These are phyloP conservation scores for Falco columbarius DNA, from an alignment of 2,797 vertebrate species.

Conservation along the genomic window DNA sequence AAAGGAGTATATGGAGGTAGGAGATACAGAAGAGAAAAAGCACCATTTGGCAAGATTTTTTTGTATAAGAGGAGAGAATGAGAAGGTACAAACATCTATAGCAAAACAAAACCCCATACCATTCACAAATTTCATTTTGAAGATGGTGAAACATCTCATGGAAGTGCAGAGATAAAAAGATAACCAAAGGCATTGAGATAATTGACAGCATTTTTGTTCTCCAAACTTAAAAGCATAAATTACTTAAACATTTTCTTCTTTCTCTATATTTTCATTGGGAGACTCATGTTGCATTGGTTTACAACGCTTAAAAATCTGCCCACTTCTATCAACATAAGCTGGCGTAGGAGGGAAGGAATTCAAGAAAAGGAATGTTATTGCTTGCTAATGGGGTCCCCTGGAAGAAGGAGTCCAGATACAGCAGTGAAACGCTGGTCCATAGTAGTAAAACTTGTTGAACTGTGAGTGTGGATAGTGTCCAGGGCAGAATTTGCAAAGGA, in stretches of 20 bases:
- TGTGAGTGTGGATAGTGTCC: background rate
- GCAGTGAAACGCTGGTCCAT: background rate
- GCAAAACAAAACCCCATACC: background rate
- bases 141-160: fast-evolving
- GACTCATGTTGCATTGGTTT: background rate
- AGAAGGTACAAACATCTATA: background rate
- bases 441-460: background rate
- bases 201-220: background rate
- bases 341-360: background rate
- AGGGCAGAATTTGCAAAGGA: background rate
- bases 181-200: background rate
- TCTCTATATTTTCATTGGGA: background rate
- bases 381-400: background rate
- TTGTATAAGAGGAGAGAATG: background rate
- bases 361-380: background rate
- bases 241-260: background rate
- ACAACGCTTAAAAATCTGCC: background rate
- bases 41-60: background rate
- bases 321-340: background rate
- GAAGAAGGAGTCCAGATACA: background rate
- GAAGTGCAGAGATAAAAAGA: fast-evolving
- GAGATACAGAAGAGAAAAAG: background rate
- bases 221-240: background rate
- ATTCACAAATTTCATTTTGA: background rate
- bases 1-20: background rate